Evolutionary conservation across 2,113 vertebrate species (phyloP).

Genomic region (Sakesphorus luctuosus): DNA sequence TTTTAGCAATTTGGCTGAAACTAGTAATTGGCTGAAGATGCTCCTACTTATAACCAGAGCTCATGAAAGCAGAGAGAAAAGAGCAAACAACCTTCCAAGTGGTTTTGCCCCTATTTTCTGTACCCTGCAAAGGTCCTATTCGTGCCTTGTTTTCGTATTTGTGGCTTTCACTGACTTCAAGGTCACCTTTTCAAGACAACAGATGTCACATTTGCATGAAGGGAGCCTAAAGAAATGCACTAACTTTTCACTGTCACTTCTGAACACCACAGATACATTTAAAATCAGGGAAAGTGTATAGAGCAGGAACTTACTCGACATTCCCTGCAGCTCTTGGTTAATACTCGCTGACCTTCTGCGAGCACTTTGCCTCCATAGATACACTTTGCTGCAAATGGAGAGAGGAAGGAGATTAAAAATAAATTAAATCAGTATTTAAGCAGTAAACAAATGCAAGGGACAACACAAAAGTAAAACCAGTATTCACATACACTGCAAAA

Average conservation of each 20-base stretch:
- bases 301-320: conserved; percentile 84
- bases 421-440: neutral
- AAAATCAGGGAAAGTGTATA: neutral
- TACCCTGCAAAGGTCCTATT: neutral
- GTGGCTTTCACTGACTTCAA: neutral
- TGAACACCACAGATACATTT: neutral
- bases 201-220: conserved; percentile 17
- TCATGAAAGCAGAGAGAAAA: neutral
- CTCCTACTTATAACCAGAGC: neutral
- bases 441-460: neutral
- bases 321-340: conserved; percentile 89
- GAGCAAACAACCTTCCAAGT: neutral
- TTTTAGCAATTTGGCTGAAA: neutral
- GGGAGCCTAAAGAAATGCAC: conserved; percentile 11
- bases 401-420: conserved; percentile 19
- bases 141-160: neutral
- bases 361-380: conserved; percentile 86
- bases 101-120: neutral
- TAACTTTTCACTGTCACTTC: neutral
- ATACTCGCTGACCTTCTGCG: conserved; percentile 86
- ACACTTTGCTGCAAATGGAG: conserved; percentile 83
- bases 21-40: neutral
- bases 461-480: neutral
- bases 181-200: conserved; percentile 3
- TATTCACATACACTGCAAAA: neutral